Base-by-base conservation (phyloP, 2,888 invertebrate genomes). In the Tenthredo amoena region DNA sequence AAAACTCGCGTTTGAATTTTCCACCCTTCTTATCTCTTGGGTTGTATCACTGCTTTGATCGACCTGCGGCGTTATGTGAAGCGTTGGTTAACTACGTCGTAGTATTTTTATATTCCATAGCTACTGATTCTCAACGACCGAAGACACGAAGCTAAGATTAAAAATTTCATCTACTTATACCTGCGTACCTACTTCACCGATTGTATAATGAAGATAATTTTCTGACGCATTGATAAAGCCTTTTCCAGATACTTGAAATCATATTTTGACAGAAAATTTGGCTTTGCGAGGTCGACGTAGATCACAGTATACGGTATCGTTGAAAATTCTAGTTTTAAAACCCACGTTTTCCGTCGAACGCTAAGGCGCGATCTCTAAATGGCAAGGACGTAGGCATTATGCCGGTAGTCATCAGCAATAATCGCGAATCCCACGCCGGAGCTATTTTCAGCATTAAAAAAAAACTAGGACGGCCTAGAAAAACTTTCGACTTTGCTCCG, bases 341-440 rank as follows among this genome's bases (percentile, higher is more conserved):
- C 77, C 77, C 77, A 77, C 77, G 50, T 55, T 77, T 77, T 50
- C 77, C 77, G 77, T 18, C 77, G 31, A 77, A 77, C 50, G 15
- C 26, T 21, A 55, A 77, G 50, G 31, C 50, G 65, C 68, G 50
- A 71, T 83, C 83, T 50, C 65, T 83, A 83, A 26, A 71, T 83
- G 83, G 83, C 83, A 83, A 83, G 83, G 83, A 83, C 83, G 83
- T 68, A 71, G 83, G 65, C 34, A 47, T 50, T 21, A 40, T 62
- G 62, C 37, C 83, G 71, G 68, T 83, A 71, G 68, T 68, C 68
- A 62, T 81, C 81, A 62, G 47, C 9, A 47, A 43, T 71, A 71
- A 83, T 83, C 47, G 71, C 43, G 18, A 83, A n/a, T 83, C 83
- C 83, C 83, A 83, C 83, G 83, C 83, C 47, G 9, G 6, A 50